Conservation (phyloP, 2,888 invertebrate genomes). For the Microplitis deprimator region DNA sequence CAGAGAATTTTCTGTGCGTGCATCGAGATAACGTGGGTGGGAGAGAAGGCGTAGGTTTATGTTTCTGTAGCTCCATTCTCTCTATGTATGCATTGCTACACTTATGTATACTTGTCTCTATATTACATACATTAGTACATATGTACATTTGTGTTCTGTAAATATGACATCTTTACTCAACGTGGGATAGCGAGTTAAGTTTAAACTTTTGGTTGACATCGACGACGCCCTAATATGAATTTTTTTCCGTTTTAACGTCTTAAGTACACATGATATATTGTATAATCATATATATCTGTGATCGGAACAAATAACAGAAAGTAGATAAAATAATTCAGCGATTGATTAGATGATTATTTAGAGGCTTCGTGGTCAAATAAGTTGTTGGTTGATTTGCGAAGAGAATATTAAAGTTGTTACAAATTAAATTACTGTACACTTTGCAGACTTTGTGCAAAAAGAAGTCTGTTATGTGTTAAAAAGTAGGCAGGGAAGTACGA, state of each 20-base stretch:
- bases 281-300: too few relatives aligned
- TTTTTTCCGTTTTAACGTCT: neutral
- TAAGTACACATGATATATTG: too few relatives aligned
- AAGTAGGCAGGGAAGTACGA: conserved; percentile 57
- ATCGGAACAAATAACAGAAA: neutral
- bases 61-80: conserved; percentile 30
- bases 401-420: conserved; percentile 45
- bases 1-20: conserved; percentile 18
- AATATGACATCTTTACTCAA: conserved; percentile 37
- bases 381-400: conserved; percentile 40
- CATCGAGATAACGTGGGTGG: conserved; percentile 48
- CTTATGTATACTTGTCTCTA: conserved; percentile 7
- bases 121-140: conserved; percentile 8
- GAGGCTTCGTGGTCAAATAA: conserved; percentile 14
- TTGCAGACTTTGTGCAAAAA: conserved; percentile 61
- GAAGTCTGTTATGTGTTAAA: conserved; percentile 70
- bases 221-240: neutral
- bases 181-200: conserved; percentile 47
- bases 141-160: conserved; percentile 38
- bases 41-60: conserved; percentile 40
- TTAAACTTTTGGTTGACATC: conserved; percentile 26
- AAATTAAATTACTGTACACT: conserved; percentile 60
- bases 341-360: neutral
- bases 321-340: neutral
- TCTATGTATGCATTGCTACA: conserved; percentile 24